These are phyloP conservation scores for Hydropsyche tenuis DNA, from an alignment of 1,140 invertebrate genomes.

Conservation along the genomic window DNA sequence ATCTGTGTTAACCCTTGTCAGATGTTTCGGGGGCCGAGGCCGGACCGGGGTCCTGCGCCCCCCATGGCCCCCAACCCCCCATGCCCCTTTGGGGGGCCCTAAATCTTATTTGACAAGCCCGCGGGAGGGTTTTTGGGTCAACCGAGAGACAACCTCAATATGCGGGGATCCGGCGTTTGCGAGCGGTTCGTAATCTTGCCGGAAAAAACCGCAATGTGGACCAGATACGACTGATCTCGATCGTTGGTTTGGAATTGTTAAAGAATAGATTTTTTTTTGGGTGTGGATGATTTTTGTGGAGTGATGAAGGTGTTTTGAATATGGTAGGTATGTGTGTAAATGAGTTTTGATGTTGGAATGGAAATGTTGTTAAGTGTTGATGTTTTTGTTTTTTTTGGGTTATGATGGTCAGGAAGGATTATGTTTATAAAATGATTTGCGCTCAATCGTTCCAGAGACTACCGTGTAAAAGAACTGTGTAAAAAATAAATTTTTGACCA, in stretches of 20 bases:
- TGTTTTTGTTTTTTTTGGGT: too few relatives aligned
- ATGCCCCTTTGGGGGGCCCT: conserved; percentile 27
- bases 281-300: too few relatives aligned
- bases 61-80: conserved; percentile 8
- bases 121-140: conserved; percentile 49
- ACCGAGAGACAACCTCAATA: conserved; percentile 38
- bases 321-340: too few relatives aligned
- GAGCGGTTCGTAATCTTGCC: conserved; percentile 1
- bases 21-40: conserved; percentile 32
- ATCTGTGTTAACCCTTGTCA: conserved; percentile 50
- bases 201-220: conserved; percentile 20
- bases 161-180: conserved; percentile 30
- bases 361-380: too few relatives aligned
- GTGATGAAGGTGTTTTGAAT: too few relatives aligned
- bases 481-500: too few relatives aligned
- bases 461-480: too few relatives aligned
- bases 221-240: background rate
- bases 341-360: too few relatives aligned
- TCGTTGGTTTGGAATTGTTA: background rate
- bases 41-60: conserved; percentile 15
- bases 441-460: too few relatives aligned
- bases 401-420: too few relatives aligned
- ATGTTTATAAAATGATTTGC: too few relatives aligned
- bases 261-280: too few relatives aligned
- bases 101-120: conserved; percentile 51